phyloP scores from a whole-genome alignment of 1,140 invertebrate genomes.

The Ceratina australensis region DNA sequence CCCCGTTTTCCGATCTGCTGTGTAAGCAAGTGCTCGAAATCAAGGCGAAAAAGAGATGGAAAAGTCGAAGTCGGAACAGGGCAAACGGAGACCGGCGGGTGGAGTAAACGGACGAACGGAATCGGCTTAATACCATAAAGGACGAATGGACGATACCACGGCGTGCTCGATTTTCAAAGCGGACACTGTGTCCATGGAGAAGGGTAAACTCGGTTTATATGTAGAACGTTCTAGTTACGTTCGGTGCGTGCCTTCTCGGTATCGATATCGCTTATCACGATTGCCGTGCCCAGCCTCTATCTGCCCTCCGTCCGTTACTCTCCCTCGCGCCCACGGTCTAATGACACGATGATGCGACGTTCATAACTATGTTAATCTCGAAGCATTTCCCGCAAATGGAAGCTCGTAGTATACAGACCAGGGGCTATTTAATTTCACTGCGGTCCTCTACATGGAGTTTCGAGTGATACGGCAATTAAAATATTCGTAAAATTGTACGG shows the following conservation, averaged over 20 bases:
- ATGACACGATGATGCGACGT: slow-evolving; percentile 39
- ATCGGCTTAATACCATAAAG: not conserved
- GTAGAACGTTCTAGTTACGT: slow-evolving; percentile 22
- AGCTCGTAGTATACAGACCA: slow-evolving; percentile 3
- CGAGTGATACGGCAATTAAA: no score
- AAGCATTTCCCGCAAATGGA: slow-evolving; percentile 31
- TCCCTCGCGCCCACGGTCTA: not conserved
- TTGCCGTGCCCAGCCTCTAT: not conserved
- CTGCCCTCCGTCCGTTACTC: slow-evolving; percentile 15
- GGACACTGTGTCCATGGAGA: slow-evolving; percentile 13
- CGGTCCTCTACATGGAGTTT: not conserved
- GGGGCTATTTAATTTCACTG: slow-evolving; percentile 15
- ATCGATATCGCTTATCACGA: slow-evolving; percentile 17
- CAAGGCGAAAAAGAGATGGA: no score
- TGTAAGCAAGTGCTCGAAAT: no score
- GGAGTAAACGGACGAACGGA: not conserved
- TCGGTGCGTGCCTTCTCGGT: slow-evolving; percentile 8
- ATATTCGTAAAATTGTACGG: no score
- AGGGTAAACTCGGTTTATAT: slow-evolving; percentile 38
- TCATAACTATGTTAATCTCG: not conserved
- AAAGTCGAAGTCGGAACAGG: no score
- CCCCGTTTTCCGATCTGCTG: no score
- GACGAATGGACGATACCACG: no score
- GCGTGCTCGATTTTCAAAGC: slow-evolving; percentile 14
- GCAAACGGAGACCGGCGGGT: no score